Evolutionary conservation across 2,113 vertebrate genomes (phyloP), one percentile per base, ranked within the genome.

Genomic region (Psilopsiagon aymara): DNA sequence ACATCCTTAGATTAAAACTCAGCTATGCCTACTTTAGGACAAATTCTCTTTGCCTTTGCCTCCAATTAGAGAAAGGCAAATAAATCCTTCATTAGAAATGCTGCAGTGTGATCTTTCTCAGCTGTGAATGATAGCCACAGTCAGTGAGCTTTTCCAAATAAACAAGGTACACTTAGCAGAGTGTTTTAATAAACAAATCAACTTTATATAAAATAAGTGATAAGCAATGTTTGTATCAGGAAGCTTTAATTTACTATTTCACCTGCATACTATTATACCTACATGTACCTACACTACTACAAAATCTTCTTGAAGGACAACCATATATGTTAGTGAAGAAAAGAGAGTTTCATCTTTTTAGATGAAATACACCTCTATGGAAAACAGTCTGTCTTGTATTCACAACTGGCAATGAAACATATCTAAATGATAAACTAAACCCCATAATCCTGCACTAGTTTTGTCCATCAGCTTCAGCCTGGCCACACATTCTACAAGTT

Each of bases 41-140:
- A 84, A 88, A 89, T 86, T 93, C 31, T 92, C 82, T 88, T 94
- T 90, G 67, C 13, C 7, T 91, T 57, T 90, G 82, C 52, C 24
- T 25, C 75, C 31, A 74, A 94, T 62, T 92, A 88, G 47, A 86
- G 71, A 86, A 86, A 85, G 53, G 60, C 90, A 92, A 95, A 96
- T 86, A 91, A 94, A 74, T 73, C 57, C 84, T 93, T 80, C 78
- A 66, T 91, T 91, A 94, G 55, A 69, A 82, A 76, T 92, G 49
- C 87, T 71, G 67, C 6, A 9, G n/a, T 25, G 31, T 82, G 62
- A 66, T 88, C 49, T n/a, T 86, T 52, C 71, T 51, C 71, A 47
- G 1, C 51, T 33, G 31, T 39, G 64, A 82, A 64, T 46, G 39
- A 49, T 1, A 64, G 41, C 44, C 80, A 57, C 37, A 81, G 28